phyloP scores from a whole-genome alignment of 2,797 vertebrate genomes.

The Oreortyx pictus region DNA sequence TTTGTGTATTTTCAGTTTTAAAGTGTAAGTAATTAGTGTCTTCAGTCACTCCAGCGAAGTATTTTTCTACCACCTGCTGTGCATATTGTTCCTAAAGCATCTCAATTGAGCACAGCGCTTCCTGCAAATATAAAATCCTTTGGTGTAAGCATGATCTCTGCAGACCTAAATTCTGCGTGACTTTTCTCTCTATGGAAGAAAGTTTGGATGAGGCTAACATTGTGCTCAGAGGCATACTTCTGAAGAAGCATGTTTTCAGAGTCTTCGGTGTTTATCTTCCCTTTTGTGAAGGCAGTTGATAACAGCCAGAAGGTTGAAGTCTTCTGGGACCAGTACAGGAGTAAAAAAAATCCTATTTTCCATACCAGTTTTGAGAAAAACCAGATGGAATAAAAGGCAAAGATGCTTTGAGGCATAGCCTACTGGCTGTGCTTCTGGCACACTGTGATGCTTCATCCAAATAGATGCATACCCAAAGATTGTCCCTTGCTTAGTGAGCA shows the following conservation, averaged over 20 bases:
- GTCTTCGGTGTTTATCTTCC: background rate
- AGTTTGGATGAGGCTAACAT: background rate
- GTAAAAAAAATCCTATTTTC: background rate
- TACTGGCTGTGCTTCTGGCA: background rate
- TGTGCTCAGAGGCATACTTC: background rate
- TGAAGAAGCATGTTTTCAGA: background rate
- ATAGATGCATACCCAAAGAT: background rate
- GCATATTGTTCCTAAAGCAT: background rate
- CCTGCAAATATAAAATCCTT: background rate
- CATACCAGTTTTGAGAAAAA: background rate
- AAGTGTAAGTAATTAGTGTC: background rate
- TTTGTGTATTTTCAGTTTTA: conserved; percentile 16
- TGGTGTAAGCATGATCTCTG: background rate
- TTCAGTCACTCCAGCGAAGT: conserved; percentile 11
- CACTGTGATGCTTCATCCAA: background rate
- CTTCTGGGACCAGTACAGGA: background rate
- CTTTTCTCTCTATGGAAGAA: background rate
- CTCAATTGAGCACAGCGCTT: background rate
- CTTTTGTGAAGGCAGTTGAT: background rate
- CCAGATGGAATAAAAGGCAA: background rate
- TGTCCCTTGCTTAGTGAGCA: background rate
- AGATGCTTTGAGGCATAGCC: rapidly evolving
- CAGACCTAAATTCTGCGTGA: background rate
- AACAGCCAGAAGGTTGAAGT: background rate
- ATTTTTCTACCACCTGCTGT: conserved; percentile 19